phyloP scores from a whole-genome alignment of 64 coral and sea anemone species.

The Actinia equina region DNA sequence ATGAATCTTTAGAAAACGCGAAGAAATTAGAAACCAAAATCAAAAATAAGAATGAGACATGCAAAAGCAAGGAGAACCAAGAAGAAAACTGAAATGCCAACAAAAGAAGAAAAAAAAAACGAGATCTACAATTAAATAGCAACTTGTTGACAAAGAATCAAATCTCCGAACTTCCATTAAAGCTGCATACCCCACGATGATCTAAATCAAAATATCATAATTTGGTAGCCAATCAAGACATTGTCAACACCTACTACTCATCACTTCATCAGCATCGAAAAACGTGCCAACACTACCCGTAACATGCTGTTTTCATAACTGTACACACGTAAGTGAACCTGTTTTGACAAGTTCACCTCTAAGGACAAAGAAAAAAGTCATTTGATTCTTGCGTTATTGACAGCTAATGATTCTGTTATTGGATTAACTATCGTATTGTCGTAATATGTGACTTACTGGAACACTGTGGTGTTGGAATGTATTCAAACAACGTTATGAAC shows the following conservation, averaged over 20 bases:
- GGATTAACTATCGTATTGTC: not conserved
- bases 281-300: not conserved
- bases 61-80: no score
- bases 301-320: constrained; percentile 3
- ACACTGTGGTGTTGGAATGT: not conserved
- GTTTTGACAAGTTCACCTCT: not conserved
- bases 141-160: not conserved
- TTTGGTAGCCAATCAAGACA: not conserved
- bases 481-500: not conserved
- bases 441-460: not conserved
- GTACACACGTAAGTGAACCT: not conserved
- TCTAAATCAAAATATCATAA: not conserved
- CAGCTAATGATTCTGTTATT: not conserved
- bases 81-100: not conserved
- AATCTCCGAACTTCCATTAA: not conserved
- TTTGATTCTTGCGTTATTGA: not conserved
- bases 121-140: not conserved
- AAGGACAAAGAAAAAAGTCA: not conserved
- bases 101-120: no score
- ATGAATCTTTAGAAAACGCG: no score
- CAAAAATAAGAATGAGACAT: not conserved
- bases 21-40: no score
- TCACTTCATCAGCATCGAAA: not conserved
- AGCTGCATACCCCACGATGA: not conserved
- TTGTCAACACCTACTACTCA: not conserved